These are phyloP conservation scores for Anthoptus insignis DNA, from an alignment of 2,888 invertebrate genomes.

Conservation along the genomic window DNA sequence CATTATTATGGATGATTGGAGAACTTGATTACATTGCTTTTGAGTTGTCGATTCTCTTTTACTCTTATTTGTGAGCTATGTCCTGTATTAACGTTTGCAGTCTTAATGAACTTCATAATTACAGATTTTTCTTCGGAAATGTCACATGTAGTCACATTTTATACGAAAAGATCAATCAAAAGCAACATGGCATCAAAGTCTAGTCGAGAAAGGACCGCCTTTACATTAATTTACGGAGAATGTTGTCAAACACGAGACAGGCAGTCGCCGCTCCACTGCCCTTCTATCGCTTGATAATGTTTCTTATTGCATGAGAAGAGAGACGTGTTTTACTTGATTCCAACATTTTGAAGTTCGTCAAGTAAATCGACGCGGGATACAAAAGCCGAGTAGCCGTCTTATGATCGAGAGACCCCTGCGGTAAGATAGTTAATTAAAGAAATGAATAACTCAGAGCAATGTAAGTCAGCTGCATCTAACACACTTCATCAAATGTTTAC, in stretches of 20 bases:
- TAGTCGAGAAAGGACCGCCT: slow-evolving; percentile 5
- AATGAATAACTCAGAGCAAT: slow-evolving; percentile 80
- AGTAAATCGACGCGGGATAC: slow-evolving; percentile 63
- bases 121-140: background rate
- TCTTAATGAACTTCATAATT: slow-evolving; percentile 1
- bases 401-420: slow-evolving; percentile 83
- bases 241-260: slow-evolving; percentile 78
- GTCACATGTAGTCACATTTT: background rate
- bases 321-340: slow-evolving; percentile 55
- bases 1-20: slow-evolving; percentile 67
- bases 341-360: slow-evolving; percentile 53
- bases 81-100: slow-evolving; percentile 3
- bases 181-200: background rate
- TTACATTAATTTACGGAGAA: slow-evolving; percentile 54
- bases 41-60: slow-evolving; percentile 52
- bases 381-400: slow-evolving; percentile 81
- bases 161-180: background rate
- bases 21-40: slow-evolving; percentile 65
- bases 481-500: slow-evolving; percentile 52
- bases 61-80: slow-evolving; percentile 43
- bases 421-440: slow-evolving; percentile 84
- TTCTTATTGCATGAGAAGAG: slow-evolving; percentile 57
- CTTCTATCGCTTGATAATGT: slow-evolving; percentile 13
- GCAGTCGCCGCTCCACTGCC: slow-evolving; percentile 66
- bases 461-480: slow-evolving; percentile 82